Percentiles rank a stretch among this genome's conserved stretches.
Conservation (phyloP, 1,140 invertebrate species). For the Halotydeus destructor region DNA sequence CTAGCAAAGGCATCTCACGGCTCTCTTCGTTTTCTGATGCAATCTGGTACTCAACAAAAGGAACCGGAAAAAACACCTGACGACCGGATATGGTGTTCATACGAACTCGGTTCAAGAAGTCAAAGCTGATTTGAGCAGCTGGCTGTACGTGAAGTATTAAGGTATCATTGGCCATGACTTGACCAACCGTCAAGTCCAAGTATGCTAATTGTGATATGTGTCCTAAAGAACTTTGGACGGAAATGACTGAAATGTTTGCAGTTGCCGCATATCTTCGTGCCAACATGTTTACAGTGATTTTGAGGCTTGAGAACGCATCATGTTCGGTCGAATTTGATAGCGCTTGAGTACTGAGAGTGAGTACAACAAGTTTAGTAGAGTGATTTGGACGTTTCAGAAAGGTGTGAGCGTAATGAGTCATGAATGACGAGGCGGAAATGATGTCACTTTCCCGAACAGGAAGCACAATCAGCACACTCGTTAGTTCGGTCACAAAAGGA, state of each 20-base stretch:
- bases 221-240: conserved; percentile 5
- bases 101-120: conserved; percentile 56
- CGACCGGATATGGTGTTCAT: conserved; percentile 61
- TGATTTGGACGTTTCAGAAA: conserved; percentile 55
- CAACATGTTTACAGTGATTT: conserved; percentile 3
- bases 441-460: conserved; percentile 32
- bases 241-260: conserved; percentile 11
- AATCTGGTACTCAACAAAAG: conserved; percentile 35
- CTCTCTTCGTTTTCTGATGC: conserved; percentile 27
- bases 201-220: conserved; percentile 35
- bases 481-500: conserved; percentile 75
- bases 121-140: conserved; percentile 42
- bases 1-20: background rate
- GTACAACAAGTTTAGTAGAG: conserved; percentile 41
- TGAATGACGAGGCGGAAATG: conserved; percentile 35
- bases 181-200: conserved; percentile 43
- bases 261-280: background rate
- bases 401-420: conserved; percentile 41
- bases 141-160: conserved; percentile 41
- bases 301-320: conserved; percentile 35
- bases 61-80: conserved; percentile 58
- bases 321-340: conserved; percentile 40
- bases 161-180: conserved; percentile 41
- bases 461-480: conserved; percentile 49
- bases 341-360: conserved; percentile 30